phyloP scores from a whole-genome alignment of 2,888 invertebrate species.

The Pogonocherus hispidulus region DNA sequence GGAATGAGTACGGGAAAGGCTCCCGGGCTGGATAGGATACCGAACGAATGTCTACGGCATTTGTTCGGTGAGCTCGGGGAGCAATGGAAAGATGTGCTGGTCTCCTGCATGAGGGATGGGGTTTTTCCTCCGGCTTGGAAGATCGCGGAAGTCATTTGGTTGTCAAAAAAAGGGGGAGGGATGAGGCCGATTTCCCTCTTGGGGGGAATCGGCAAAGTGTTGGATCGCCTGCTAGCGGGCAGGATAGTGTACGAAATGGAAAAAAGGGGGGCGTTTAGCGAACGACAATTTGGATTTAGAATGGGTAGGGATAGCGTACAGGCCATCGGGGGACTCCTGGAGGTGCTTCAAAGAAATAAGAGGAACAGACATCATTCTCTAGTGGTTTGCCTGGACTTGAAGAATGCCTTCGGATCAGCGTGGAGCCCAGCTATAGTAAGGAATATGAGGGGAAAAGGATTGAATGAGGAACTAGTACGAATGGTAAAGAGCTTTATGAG shows the following conservation, averaged over 20 bases:
- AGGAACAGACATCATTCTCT: background rate
- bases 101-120: background rate
- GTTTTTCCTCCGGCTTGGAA: background rate
- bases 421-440: too few relatives aligned
- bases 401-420: background rate
- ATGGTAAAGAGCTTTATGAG: background rate
- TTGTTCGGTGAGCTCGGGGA: background rate
- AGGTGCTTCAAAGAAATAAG: background rate
- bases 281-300: background rate
- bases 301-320: background rate
- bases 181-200: background rate
- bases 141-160: background rate
- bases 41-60: too few relatives aligned
- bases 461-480: too few relatives aligned
- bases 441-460: background rate
- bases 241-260: background rate
- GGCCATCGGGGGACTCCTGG: background rate
- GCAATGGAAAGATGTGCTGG: background rate
- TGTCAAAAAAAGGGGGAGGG: background rate
- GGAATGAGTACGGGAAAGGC: background rate
- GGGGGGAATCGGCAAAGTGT: background rate
- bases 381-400: background rate
- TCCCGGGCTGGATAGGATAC: too few relatives aligned
- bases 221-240: background rate
- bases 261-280: background rate